Evolutionary conservation across 2,113 vertebrate species (phyloP).

Genomic region (Clarias gariepinus): DNA sequence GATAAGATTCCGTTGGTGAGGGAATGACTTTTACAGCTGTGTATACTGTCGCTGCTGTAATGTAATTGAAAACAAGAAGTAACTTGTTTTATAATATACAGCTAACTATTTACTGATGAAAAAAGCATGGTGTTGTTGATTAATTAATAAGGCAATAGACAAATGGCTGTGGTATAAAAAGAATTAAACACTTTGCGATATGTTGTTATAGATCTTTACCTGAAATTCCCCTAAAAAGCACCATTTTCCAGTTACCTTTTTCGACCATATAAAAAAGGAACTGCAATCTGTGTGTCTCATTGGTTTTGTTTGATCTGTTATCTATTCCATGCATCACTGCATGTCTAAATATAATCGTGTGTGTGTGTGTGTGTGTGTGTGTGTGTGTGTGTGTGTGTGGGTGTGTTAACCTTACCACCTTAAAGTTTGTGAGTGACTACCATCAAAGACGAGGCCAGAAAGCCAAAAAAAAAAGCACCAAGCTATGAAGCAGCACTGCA

Average conservation of each 20-base stretch:
- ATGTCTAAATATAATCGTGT: background rate
- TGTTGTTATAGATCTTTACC: background rate
- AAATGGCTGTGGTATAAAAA: background rate
- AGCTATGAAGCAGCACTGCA: background rate
- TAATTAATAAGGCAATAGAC: background rate
- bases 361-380: background rate
- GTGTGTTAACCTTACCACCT: background rate
- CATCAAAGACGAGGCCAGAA: background rate
- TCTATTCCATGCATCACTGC: background rate
- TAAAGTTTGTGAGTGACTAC: background rate
- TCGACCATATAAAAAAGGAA: background rate
- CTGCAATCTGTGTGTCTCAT: background rate
- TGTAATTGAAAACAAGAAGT: background rate
- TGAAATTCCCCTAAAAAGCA: background rate
- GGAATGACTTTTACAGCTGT: background rate
- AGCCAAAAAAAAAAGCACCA: slow-evolving; percentile 9
- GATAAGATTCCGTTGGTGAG: background rate
- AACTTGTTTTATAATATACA: background rate
- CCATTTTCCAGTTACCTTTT: background rate
- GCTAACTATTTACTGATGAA: background rate
- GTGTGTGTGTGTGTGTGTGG: background rate
- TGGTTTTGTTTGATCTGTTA: background rate
- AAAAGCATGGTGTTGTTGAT: background rate
- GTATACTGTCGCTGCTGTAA: background rate
- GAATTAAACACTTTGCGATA: background rate